These are phyloP conservation scores for Yoshiicerus persimilis DNA, from an alignment of 1,140 invertebrate species.

Conservation along the genomic window DNA sequence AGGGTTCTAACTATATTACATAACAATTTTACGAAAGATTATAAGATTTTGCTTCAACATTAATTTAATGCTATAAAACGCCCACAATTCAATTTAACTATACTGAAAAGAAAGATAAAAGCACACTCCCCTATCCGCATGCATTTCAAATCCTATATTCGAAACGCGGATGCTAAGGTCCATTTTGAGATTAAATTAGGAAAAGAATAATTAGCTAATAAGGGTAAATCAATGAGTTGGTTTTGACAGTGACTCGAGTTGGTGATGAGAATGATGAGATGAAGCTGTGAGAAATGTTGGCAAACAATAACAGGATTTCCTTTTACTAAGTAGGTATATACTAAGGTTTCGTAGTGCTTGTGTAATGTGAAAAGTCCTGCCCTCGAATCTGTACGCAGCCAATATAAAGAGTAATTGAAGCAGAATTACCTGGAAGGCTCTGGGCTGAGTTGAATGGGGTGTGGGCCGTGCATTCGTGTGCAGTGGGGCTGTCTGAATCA, in stretches of 20 bases:
- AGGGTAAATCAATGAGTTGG: not conserved
- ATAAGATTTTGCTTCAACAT: too few species aligned
- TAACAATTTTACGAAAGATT: too few species aligned
- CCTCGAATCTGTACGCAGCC: not conserved
- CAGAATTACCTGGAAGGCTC: constrained; percentile 46
- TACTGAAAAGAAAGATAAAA: too few species aligned
- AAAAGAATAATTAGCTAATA: too few species aligned
- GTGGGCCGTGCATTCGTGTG: constrained; percentile 44
- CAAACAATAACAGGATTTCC: not conserved
- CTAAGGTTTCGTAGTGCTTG: not conserved
- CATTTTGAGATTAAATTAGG: too few species aligned
- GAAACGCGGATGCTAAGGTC: too few species aligned
- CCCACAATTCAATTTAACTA: too few species aligned
- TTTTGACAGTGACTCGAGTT: not conserved
- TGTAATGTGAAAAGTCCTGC: not conserved
- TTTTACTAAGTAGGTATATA: not conserved
- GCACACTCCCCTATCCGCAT: too few species aligned
- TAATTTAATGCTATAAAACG: too few species aligned
- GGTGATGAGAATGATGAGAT: not conserved
- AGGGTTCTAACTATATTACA: too few species aligned
- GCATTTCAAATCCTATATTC: too few species aligned
- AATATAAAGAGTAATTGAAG: not conserved
- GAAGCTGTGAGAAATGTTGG: not conserved
- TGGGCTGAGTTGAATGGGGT: constrained; percentile 43
- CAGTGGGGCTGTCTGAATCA: constrained; percentile 48